These are phyloP conservation scores for Gnatocerus cornutus DNA, from an alignment of 2,888 invertebrate genomes.

Conservation along the genomic window DNA sequence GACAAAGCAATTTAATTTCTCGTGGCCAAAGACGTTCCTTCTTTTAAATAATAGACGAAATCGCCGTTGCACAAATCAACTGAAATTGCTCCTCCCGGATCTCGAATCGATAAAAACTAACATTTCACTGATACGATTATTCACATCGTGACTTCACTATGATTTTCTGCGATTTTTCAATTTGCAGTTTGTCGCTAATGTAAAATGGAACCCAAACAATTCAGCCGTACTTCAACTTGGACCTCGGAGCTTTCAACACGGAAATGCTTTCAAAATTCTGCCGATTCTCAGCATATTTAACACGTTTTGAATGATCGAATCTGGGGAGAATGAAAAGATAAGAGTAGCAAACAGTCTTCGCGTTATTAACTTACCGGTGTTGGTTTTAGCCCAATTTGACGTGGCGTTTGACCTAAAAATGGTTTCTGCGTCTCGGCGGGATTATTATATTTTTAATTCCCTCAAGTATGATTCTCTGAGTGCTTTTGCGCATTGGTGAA, in stretches of 20 bases:
- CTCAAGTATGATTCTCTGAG: no score
- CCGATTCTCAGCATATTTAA: neutral
- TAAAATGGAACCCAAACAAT: constrained; percentile 1
- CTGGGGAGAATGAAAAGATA: neutral
- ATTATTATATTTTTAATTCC: no score
- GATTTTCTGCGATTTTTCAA: neutral
- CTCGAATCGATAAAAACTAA: constrained; percentile 4
- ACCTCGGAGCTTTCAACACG: neutral
- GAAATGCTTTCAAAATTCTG: constrained; percentile 4
- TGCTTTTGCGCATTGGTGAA: no score
- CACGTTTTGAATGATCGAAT: neutral
- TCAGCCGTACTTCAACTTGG: constrained; percentile 1
- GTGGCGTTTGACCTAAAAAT: no score
- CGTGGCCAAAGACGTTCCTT: no score
- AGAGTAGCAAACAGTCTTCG: neutral
- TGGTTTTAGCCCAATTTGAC: no score
- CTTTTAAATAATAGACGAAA: no score
- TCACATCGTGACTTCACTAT: neutral
- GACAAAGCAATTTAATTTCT: constrained; percentile 28
- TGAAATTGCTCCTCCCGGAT: neutral
- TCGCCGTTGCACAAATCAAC: neutral
- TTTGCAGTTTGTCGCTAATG: constrained; percentile 4
- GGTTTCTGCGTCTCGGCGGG: no score
- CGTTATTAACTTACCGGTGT: no score
- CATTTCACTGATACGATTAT: neutral